These are phyloP conservation scores for Tauraco hartlaubi DNA, from an alignment of 2,797 vertebrate species.

Conservation along the genomic window DNA sequence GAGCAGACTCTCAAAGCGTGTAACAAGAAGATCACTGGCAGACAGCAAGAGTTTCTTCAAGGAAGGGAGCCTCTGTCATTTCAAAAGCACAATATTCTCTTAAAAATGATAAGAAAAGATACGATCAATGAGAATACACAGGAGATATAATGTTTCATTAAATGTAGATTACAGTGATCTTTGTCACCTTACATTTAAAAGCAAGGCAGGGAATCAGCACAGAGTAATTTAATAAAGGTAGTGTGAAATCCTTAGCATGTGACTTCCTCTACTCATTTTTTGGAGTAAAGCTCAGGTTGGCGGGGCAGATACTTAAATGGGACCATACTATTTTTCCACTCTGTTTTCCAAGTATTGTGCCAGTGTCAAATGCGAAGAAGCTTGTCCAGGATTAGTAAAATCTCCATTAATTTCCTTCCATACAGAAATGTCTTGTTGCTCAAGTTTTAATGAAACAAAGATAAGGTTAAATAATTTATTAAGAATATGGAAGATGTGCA, in stretches of 20 bases:
- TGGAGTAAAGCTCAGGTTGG: neutral
- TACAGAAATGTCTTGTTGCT: neutral
- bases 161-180: constrained; percentile 44
- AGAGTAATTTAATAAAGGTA: neutral
- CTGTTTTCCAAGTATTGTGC: neutral
- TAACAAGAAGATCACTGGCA: neutral
- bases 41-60: neutral
- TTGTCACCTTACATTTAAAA: constrained; percentile 37
- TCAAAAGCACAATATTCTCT: constrained; percentile 5
- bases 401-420: neutral
- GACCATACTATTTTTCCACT: neutral
- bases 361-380: neutral
- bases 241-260: neutral
- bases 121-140: constrained; percentile 4
- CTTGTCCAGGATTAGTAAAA: neutral
- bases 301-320: neutral
- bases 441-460: neutral
- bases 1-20: neutral
- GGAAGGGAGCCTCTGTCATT: neutral
- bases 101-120: neutral
- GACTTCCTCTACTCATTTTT: neutral
- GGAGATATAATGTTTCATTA: constrained; percentile 45
- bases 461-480: neutral
- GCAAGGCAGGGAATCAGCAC: neutral
- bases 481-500: neutral